Evolutionary conservation across 2,888 invertebrate genomes (phyloP), one percentile per base, ranked within the genome.

Genomic region (Apoda limacodes): DNA sequence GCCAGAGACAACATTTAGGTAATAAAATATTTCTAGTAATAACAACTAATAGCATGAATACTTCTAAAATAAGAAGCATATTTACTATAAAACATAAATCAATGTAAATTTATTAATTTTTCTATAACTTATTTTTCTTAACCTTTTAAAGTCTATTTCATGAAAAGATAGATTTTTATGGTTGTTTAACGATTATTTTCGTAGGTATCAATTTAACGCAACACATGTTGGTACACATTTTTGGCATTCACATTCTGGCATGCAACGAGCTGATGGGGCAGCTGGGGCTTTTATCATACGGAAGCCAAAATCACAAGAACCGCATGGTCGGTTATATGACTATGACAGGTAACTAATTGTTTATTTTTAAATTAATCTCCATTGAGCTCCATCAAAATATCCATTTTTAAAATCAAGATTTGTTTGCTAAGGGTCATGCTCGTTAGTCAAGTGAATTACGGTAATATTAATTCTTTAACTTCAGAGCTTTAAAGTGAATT

Each of bases 261-360:
- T 93, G 82, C 95, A 95, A 71, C 74, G 94, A 9, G 91, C 90
- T 2, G 94, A 95, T 50, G 95, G 95, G 0, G 86, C 89, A 0
- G 92, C 89, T 32, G 94, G 95, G 0, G 80, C 91, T 0, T 70
- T 94, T 27, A 85, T 94, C 29, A 86, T 95, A 10, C 83, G 89
- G 7, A 82, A 84, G 15, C 87, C 91, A 0, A 83, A 83, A 38
- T 74, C 82, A 0, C 62, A 75, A 3, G 87, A 92, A 34, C 83
- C 85, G 0, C 88, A 90, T 46, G 71, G 75, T 0, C 63, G 80
- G 5, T 66, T 89, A 1, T 95, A 93, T 61, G 95, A 95, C 54
- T 84, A 85, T 48, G 95, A 95, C 57, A 75, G 89, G 55, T 80
- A 32, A 48, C 50, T 36, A 11, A 23, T 22, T 22, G 10, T 30